Percentiles rank a stretch among this genome's conserved stretches.
Conservation (phyloP, 1,140 invertebrate genomes). For the Euura saliciscinereae region DNA sequence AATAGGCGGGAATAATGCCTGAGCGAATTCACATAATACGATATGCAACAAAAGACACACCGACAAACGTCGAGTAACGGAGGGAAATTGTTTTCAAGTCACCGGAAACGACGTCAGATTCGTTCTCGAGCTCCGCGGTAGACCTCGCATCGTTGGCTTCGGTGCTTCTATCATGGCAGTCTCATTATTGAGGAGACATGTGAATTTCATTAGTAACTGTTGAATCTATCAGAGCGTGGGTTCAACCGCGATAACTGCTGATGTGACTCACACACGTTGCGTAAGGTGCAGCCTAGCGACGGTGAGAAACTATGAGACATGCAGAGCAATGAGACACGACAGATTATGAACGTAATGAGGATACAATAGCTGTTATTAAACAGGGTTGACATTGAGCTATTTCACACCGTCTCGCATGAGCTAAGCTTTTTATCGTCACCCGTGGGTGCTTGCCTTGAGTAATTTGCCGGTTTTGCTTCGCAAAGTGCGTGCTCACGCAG, state of each 20-base stretch:
- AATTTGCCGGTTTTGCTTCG: not conserved
- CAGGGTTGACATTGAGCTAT: slow-evolving; percentile 3
- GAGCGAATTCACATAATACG: not conserved
- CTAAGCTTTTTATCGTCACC: not conserved
- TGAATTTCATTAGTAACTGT: too few relatives aligned
- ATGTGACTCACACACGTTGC: not conserved
- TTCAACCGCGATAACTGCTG: too few relatives aligned
- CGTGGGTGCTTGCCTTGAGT: not conserved
- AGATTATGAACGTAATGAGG: not conserved
- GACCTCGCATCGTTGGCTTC: not conserved
- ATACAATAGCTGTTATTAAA: not conserved
- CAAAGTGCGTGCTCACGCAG: not conserved
- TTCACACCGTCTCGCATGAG: not conserved
- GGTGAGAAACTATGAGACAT: not conserved
- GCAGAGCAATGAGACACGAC: slow-evolving; percentile 1
- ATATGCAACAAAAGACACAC: not conserved
- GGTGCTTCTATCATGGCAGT: not conserved
- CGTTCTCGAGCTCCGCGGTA: not conserved
- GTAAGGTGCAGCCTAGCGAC: not conserved
- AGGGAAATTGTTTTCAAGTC: slow-evolving; percentile 14
- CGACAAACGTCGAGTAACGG: slow-evolving; percentile 11
- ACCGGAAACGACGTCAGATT: slow-evolving; percentile 25
- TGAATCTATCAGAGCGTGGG: too few relatives aligned
- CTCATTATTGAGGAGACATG: too few relatives aligned
- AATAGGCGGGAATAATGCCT: not conserved